phyloP scores from a whole-genome alignment of 2,888 invertebrate genomes.

The Drosophila rellima region DNA sequence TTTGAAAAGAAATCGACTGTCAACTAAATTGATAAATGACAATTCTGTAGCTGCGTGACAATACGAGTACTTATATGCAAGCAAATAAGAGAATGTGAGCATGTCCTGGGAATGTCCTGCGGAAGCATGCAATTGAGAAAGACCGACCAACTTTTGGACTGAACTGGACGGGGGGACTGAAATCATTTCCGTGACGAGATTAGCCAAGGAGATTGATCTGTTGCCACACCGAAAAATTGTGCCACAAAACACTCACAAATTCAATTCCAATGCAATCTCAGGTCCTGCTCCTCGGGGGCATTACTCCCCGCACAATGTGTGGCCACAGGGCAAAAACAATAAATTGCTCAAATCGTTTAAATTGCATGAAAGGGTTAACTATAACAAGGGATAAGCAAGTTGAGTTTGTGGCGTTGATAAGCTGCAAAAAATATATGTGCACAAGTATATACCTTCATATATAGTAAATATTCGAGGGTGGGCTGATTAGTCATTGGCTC shows the following conservation, averaged over 20 bases:
- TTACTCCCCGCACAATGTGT: constrained; percentile 20
- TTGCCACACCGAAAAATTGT: constrained; percentile 27
- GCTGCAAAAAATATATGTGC: constrained; percentile 21
- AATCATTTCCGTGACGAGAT: constrained; percentile 73
- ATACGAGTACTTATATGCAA: constrained; percentile 39
- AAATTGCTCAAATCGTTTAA: constrained; percentile 66
- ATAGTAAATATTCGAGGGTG: not conserved
- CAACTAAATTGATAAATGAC: constrained; percentile 83
- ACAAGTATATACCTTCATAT: constrained; percentile 5
- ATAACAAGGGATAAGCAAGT: constrained; percentile 49
- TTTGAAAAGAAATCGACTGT: constrained; percentile 83
- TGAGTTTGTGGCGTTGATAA: constrained; percentile 62
- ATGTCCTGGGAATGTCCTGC: constrained; percentile 35
- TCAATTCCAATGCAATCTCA: constrained; percentile 75
- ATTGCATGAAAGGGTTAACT: constrained; percentile 60
- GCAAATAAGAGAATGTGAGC: constrained; percentile 10
- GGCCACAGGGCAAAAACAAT: constrained; percentile 57
- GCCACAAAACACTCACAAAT: constrained; percentile 62
- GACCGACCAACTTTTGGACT: constrained; percentile 16
- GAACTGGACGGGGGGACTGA: constrained; percentile 14
- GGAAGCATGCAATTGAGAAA: constrained; percentile 63
- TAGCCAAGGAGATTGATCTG: constrained; percentile 66
- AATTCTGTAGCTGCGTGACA: constrained; percentile 66
- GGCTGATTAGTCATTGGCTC: too few relatives aligned
- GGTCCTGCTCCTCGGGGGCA: constrained; percentile 12